These are phyloP conservation scores for Plectrocnemia conspersa DNA, from an alignment of 1,140 invertebrate genomes.

Conservation along the genomic window DNA sequence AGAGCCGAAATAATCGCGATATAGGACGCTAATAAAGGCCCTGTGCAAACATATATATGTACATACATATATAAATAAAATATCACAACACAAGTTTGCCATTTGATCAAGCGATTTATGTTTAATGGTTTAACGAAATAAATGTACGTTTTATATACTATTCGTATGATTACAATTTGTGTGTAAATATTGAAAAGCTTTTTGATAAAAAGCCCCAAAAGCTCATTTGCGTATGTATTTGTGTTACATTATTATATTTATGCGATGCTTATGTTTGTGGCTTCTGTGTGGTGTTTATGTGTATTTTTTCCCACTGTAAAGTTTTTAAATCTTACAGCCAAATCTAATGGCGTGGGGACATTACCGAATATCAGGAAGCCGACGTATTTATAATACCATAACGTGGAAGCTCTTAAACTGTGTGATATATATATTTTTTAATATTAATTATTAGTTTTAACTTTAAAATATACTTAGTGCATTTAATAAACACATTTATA, in stretches of 20 bases:
- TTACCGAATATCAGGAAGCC: slow-evolving; percentile 29
- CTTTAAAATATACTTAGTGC: no score
- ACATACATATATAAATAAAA: no score
- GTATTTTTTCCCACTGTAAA: slow-evolving; percentile 14
- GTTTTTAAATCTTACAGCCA: slow-evolving; percentile 21
- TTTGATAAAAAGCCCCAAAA: background rate
- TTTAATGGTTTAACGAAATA: no score
- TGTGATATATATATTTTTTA: no score
- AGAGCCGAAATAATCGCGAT: no score
- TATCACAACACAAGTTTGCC: no score
- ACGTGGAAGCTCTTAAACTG: slow-evolving; percentile 9
- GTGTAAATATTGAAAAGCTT: background rate
- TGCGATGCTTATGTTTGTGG: background rate
- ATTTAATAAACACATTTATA: no score
- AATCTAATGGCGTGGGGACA: slow-evolving; percentile 23
- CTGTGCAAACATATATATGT: no score
- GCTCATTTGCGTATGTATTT: background rate
- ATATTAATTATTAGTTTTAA: no score
- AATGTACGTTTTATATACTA: no score
- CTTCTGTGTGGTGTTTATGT: slow-evolving; percentile 1
- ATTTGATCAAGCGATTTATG: no score
- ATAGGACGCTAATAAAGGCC: no score
- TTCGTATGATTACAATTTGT: background rate
- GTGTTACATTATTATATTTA: background rate
- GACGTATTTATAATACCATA: slow-evolving; percentile 25